phyloP scores from a whole-genome alignment of 1,140 invertebrate species.

The Diorhabda sublineata region DNA sequence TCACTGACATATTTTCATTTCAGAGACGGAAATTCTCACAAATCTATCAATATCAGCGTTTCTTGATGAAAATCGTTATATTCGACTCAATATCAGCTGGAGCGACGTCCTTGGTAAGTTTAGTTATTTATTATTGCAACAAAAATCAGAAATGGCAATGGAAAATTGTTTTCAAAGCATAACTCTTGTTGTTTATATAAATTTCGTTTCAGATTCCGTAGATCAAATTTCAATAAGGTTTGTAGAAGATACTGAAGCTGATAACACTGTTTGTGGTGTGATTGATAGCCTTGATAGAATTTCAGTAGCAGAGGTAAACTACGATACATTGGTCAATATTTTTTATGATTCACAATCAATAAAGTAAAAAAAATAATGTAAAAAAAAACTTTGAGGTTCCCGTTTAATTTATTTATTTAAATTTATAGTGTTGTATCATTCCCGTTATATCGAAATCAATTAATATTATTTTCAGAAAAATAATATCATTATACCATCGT shows the following conservation, averaged over 20 bases:
- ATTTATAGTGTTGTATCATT: too few species aligned
- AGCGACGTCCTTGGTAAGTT: background rate
- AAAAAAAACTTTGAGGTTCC: too few species aligned
- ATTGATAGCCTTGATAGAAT: constrained; percentile 1
- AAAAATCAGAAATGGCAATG: background rate
- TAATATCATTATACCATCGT: constrained; percentile 4
- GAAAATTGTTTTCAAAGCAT: background rate
- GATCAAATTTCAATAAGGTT: constrained; percentile 11
- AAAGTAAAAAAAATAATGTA: too few species aligned
- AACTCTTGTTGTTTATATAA: background rate
- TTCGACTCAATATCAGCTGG: constrained; percentile 5
- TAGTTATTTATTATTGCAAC: too few species aligned
- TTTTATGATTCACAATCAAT: too few species aligned
- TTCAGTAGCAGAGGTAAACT: background rate
- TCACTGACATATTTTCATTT: background rate
- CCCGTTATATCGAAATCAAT: too few species aligned
- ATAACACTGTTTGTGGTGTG: background rate
- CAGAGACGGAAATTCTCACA: background rate
- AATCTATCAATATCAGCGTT: background rate
- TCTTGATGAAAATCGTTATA: constrained; percentile 3
- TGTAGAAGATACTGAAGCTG: background rate
- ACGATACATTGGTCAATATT: too few species aligned
- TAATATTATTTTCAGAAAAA: constrained; percentile 7
- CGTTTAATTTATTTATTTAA: too few species aligned
- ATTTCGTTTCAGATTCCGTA: constrained; percentile 4